Evolutionary conservation across 2,888 invertebrate species (phyloP).

Genomic region (Argyresthia albistria): DNA sequence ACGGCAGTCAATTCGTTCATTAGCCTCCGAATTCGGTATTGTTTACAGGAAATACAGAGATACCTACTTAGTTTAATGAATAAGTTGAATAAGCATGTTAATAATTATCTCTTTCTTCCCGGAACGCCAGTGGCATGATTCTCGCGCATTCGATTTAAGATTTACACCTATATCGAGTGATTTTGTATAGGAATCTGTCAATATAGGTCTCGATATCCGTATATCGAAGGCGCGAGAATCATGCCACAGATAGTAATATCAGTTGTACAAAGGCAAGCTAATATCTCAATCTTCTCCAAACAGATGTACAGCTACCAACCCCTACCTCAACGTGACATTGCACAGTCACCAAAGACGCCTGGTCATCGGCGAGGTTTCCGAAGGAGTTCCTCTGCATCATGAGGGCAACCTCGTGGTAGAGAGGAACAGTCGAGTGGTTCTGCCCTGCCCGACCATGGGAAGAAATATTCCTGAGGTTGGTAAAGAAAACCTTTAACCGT

Average conservation of each 20-base stretch:
- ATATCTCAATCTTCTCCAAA: neutral
- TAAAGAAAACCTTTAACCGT: no score
- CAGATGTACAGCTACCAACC: constrained; percentile 62
- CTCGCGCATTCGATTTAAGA: no score
- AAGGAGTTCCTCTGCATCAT: constrained; percentile 18
- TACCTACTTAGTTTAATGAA: neutral
- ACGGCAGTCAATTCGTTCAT: no score
- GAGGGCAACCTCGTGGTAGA: constrained; percentile 34
- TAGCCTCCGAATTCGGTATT: neutral
- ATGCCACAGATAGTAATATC: no score
- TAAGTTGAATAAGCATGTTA: no score
- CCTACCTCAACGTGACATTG: constrained; percentile 47
- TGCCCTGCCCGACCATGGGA: constrained; percentile 76
- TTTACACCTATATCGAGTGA: no score
- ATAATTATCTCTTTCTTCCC: no score
- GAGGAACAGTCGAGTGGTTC: constrained; percentile 53
- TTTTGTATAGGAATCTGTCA: no score
- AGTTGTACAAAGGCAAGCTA: no score
- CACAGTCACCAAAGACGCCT: constrained; percentile 42
- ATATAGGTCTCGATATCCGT: no score
- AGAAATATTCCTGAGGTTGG: constrained; percentile 69
- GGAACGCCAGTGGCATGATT: no score
- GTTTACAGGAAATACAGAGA: constrained; percentile 7
- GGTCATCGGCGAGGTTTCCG: constrained; percentile 37
- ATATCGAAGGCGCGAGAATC: no score